Conservation (phyloP, 2,797 vertebrate genomes). For the Antennarius maculatus region DNA sequence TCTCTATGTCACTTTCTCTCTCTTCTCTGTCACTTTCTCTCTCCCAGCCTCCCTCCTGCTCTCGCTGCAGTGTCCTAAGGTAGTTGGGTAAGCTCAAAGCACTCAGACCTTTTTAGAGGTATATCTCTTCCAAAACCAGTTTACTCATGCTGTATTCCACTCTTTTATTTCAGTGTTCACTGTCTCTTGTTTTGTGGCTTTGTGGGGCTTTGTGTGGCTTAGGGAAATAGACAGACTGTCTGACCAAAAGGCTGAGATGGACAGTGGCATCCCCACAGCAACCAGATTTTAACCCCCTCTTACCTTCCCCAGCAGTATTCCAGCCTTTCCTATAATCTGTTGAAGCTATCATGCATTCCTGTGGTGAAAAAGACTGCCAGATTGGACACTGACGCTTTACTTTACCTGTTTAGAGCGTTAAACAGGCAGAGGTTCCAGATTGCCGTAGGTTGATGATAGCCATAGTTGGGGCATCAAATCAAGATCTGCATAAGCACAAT, state of each 20-base stretch:
- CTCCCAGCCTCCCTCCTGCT: conserved; percentile 49
- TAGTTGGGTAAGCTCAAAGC: conserved; percentile 80
- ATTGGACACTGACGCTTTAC: conserved; percentile 71
- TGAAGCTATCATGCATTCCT: conserved; percentile 67
- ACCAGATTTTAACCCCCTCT: conserved; percentile 66
- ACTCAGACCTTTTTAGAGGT: conserved; percentile 79
- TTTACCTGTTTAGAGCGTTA: too few relatives aligned
- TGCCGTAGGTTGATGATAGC: too few relatives aligned
- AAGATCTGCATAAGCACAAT: too few relatives aligned
- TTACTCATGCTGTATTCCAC: conserved; percentile 65
- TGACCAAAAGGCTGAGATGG: conserved; percentile 57
- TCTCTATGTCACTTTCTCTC: conserved; percentile 15
- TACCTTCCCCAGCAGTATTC: conserved; percentile 40
- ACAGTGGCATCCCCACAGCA: conserved; percentile 66
- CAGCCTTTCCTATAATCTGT: conserved; percentile 59
- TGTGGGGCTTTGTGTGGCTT: conserved; percentile 74
- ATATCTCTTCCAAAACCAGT: conserved; percentile 76
- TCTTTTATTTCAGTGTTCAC: conserved; percentile 49
- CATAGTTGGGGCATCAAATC: too few relatives aligned
- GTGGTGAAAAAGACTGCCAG: conserved; percentile 76
- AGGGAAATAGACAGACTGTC: conserved; percentile 50
- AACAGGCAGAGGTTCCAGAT: too few relatives aligned
- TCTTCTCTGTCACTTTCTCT: conserved; percentile 20
- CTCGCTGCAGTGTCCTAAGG: conserved; percentile 82
- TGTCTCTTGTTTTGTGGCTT: conserved; percentile 66